phyloP scores from a whole-genome alignment of 2,113 vertebrate species.

The Tenrec ecaudatus region DNA sequence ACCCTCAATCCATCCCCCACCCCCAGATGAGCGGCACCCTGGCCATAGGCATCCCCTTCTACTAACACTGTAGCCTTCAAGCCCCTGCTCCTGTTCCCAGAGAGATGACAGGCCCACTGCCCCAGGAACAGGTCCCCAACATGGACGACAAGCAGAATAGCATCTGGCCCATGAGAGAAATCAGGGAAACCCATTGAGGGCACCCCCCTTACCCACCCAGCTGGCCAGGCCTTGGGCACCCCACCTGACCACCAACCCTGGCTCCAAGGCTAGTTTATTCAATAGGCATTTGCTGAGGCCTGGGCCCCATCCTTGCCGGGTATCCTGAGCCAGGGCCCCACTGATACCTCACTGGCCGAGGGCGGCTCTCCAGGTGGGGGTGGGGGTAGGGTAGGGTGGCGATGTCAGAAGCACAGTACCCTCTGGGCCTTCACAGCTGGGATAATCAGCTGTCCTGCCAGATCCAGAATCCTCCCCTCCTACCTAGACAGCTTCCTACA shows the following conservation, averaged over 20 bases:
- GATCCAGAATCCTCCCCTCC: neutral
- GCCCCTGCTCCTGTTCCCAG: too few relatives aligned
- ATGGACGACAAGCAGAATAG: rapidly evolving
- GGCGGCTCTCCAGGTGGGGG: too few relatives aligned
- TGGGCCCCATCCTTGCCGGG: neutral
- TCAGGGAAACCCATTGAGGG: neutral
- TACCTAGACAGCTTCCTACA: neutral
- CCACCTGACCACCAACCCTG: too few relatives aligned
- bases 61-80: neutral
- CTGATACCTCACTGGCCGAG: neutral
- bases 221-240: neutral
- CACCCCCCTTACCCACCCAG: neutral
- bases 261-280: neutral
- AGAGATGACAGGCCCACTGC: too few relatives aligned
- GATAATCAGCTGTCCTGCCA: neutral
- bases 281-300: neutral
- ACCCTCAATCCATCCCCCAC: neutral
- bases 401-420: neutral
- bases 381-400: neutral
- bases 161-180: neutral
- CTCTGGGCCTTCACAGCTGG: neutral
- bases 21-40: neutral
- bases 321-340: too few relatives aligned
- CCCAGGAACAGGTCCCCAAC: too few relatives aligned
- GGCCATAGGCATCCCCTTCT: neutral